Evolutionary conservation across 2,888 invertebrate genomes (phyloP), one percentile per base, ranked within the genome.

Genomic region (Steinernema carpocapsae): DNA sequence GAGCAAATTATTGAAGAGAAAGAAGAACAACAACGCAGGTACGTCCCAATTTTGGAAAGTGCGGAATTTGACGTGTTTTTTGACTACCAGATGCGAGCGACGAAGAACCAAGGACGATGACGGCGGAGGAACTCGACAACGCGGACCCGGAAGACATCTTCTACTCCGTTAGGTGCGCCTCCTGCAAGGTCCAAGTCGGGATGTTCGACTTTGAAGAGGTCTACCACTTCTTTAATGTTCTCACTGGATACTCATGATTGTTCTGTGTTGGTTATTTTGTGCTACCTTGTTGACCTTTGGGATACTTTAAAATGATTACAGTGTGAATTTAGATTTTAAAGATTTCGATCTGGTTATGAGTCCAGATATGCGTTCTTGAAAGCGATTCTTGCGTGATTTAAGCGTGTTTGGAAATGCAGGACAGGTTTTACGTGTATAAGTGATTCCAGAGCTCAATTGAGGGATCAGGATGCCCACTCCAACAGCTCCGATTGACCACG

Each of bases 141-240:
- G 51, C 37, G 19, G 37, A 72, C 10, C 75, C 74, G 19, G 82
- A 80, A 4, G 90, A 90, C 70, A 74, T 85, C 26, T 91, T 89
- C 81, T 87, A 90, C 81, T 89, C 90, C 37, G 91, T 91, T 4
- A 87, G 87, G 43, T 91, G 91, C 85, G 83, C 83, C 22, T 87
- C 88, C 22, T 91, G 91, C 84, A 89, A 88, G 32, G 91, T 91
- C 1, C 89, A 90, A 79, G 90, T 91, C 24, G 91, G 89, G 17
- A 89, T 90, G n/a, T 73, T 12, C 48, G 91, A 91, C 83, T 79
- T 80, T 24, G 90, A 91, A 71, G 91, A 91, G 85, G 88, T 91
- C 1, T 91, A 90, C 84, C 91, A 91, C 82, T 91, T 91, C 86
- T 91, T 91, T 82, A 91, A 91, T 87, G 89, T 91, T 19, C 84